Conservation (phyloP, 1,140 invertebrate genomes). For the Drosophila sp. region DNA sequence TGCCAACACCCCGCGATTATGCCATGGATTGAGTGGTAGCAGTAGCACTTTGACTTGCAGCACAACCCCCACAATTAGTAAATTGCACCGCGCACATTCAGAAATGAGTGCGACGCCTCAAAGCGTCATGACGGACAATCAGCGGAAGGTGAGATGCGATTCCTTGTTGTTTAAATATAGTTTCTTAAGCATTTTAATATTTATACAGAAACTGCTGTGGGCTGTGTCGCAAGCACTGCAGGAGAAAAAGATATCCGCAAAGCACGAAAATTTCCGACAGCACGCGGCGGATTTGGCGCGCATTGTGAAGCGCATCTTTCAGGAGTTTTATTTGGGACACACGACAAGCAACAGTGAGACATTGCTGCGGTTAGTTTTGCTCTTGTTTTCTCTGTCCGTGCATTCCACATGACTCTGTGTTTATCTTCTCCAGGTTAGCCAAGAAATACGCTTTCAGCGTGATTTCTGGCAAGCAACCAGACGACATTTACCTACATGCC, state of each 20-base stretch:
- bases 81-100: slow-evolving; percentile 70
- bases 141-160: slow-evolving; percentile 65
- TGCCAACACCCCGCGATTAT: slow-evolving; percentile 30
- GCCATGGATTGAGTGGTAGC: slow-evolving; percentile 53
- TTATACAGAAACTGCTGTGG: slow-evolving; percentile 88
- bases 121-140: slow-evolving; percentile 76
- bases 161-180: neutral
- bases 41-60: slow-evolving; percentile 42
- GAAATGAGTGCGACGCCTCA: slow-evolving; percentile 65
- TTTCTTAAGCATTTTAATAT: neutral
- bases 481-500: slow-evolving; percentile 85
- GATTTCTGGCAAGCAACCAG: slow-evolving; percentile 85
- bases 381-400: neutral
- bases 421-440: slow-evolving; percentile 83
- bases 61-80: slow-evolving; percentile 41
- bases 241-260: slow-evolving; percentile 86
- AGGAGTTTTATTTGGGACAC: slow-evolving; percentile 72
- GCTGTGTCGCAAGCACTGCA: slow-evolving; percentile 87
- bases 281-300: slow-evolving; percentile 86
- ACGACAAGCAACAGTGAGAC: slow-evolving; percentile 82
- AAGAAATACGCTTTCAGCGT: slow-evolving; percentile 86
- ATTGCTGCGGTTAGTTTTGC: slow-evolving; percentile 73
- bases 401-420: neutral
- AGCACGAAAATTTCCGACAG: slow-evolving; percentile 87
- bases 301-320: slow-evolving; percentile 84